Evolutionary conservation across 1,140 invertebrate genomes (phyloP).

Genomic region (Cheumatopsyche charites): DNA sequence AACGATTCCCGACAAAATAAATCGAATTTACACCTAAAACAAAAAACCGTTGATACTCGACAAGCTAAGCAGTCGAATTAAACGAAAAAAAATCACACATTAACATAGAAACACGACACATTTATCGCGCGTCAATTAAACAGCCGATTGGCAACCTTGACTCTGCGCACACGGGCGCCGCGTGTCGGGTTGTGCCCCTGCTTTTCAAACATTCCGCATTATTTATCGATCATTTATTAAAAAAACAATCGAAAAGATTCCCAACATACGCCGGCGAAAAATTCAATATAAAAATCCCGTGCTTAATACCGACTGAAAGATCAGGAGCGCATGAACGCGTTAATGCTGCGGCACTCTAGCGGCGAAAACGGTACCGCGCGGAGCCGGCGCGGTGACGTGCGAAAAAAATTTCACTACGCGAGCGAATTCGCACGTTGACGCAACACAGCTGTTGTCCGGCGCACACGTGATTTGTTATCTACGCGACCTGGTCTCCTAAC

Average conservation of each 20-base stretch:
- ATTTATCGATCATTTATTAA: neutral
- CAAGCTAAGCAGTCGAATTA: too few relatives aligned
- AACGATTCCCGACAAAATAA: too few relatives aligned
- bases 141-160: constrained; percentile 24
- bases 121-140: constrained; percentile 19
- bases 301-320: neutral
- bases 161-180: constrained; percentile 8
- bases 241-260: neutral
- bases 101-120: neutral
- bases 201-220: constrained; percentile 7
- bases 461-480: too few relatives aligned
- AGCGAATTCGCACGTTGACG: neutral
- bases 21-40: too few relatives aligned
- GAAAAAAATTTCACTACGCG: neutral
- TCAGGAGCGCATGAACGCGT: neutral
- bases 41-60: too few relatives aligned
- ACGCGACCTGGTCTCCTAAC: neutral
- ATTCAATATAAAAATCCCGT: neutral
- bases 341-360: neutral
- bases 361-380: neutral
- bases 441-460: too few relatives aligned
- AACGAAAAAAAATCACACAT: neutral
- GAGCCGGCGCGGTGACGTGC: neutral
- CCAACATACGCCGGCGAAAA: neutral
- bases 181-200: neutral